Base-by-base conservation (phyloP, 1,140 invertebrate genomes). In the Dreissena polymorpha region DNA sequence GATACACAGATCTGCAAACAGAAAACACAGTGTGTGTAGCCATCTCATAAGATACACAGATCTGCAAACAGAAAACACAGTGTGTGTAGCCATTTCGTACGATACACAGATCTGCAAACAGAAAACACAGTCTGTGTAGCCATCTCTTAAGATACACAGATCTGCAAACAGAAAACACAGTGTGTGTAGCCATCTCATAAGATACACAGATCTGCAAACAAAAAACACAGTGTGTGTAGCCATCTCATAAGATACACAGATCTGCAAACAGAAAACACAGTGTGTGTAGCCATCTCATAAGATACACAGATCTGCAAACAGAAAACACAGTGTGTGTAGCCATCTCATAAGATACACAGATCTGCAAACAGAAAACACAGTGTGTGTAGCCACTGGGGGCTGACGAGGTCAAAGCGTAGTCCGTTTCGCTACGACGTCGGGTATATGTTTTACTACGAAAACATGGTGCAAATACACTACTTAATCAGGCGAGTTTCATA, bases 41-140 rank as follows among this genome's bases (percentile, higher is more conserved):
- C 71, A 87, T 86, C 67, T 92, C 91, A 88, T 90, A 91, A 0
- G 87, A 86, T 2, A 87, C 88, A 85, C 89, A 91, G 55, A 92
- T 91, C 91, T 92, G 86, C 29, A 86, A 86, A 74, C 53, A 71
- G n/a, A 64, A 67, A 85, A 89, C 77, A 80, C 86, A 25, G 82
- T 76, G 78, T 88, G 86, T 10, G 83, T 86, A 51, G 80, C 84
- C 71, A 87, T 86, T 69, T 92, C 91, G 88, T 90, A 91, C 1
- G 87, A 86, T 2, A 87, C 88, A 85, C 89, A 91, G 55, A 92
- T 91, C 91, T 92, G 86, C 29, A 86, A 86, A 74, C 53, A 71
- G n/a, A 64, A 67, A 85, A 89, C 77, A 80, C 86, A 25, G 82
- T 76, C 82, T 88, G 86, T 10, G 83, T 86, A 51, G 80, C 84